Evolutionary conservation across 2,888 invertebrate genomes (phyloP).

Genomic region (Drosophila setosimentum): DNA sequence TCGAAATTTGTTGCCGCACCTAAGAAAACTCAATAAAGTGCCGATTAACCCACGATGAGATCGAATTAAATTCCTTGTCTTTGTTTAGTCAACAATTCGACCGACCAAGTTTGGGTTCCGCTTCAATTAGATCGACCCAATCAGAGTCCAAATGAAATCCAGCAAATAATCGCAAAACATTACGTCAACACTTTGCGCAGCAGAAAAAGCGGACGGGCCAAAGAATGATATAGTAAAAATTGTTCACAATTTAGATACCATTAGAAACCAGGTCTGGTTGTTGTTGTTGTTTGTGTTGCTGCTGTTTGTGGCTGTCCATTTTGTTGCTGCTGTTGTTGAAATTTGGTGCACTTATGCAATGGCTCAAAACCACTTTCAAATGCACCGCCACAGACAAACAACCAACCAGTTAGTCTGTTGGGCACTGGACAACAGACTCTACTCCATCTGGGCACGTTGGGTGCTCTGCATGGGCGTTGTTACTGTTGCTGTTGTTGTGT

Average conservation of each 20-base stretch:
- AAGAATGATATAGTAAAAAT: conserved; percentile 74
- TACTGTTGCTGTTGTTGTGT: neutral
- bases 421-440: conserved; percentile 44
- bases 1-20: conserved; percentile 36
- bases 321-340: conserved; percentile 47
- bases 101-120: conserved; percentile 59
- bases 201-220: conserved; percentile 29
- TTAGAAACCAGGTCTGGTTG: conserved; percentile 61
- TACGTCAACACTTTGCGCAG: conserved; percentile 65
- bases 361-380: conserved; percentile 82
- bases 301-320: conserved; percentile 28
- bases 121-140: conserved; percentile 65
- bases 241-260: conserved; percentile 62
- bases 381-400: conserved; percentile 54
- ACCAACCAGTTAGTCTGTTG: conserved; percentile 59
- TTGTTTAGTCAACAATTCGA: conserved; percentile 13
- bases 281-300: conserved; percentile 41
- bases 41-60: conserved; percentile 43
- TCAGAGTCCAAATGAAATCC: conserved; percentile 36
- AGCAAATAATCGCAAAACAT: conserved; percentile 63
- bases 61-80: conserved; percentile 21
- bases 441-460: conserved; percentile 28
- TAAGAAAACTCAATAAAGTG: conserved; percentile 47
- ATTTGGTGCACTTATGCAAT: conserved; percentile 79
- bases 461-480: conserved; percentile 53